Conservation (phyloP, 2,113 vertebrate species). For the Athene noctua region DNA sequence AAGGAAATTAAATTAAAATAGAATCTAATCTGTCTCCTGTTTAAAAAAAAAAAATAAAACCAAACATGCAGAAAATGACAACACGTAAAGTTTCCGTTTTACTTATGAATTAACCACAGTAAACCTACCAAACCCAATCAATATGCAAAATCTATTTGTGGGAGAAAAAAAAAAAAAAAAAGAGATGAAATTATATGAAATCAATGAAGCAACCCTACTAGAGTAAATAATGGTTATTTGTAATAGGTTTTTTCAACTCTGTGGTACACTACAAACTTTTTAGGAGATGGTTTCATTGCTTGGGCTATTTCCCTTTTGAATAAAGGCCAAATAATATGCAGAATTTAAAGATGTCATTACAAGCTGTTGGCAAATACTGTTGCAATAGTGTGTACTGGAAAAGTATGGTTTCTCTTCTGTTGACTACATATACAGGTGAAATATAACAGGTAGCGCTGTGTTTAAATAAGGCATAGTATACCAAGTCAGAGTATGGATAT, state of each 20-base stretch:
- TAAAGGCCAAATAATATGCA: not conserved
- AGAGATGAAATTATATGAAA: not conserved
- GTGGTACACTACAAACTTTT: not conserved
- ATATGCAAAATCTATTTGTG: not conserved
- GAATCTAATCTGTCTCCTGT: not conserved
- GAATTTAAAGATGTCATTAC: not conserved
- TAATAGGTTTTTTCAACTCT: not conserved
- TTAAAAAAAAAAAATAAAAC: too few species aligned
- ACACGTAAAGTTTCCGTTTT: not conserved
- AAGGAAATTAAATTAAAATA: not conserved
- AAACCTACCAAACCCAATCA: not conserved
- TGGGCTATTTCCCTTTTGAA: not conserved
- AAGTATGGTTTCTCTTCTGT: not conserved
- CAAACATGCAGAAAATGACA: not conserved
- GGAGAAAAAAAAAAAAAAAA: not conserved
- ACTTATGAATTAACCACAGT: not conserved
- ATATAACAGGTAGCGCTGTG: not conserved
- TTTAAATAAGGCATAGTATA: not conserved
- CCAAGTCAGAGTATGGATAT: not conserved
- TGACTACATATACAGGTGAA: not conserved
- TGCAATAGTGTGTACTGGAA: accelerated
- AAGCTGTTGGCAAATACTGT: not conserved
- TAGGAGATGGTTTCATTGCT: not conserved
- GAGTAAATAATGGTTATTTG: not conserved
- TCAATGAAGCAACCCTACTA: not conserved